phyloP scores from a whole-genome alignment of 2,113 vertebrate species.

The Charina bottae region DNA sequence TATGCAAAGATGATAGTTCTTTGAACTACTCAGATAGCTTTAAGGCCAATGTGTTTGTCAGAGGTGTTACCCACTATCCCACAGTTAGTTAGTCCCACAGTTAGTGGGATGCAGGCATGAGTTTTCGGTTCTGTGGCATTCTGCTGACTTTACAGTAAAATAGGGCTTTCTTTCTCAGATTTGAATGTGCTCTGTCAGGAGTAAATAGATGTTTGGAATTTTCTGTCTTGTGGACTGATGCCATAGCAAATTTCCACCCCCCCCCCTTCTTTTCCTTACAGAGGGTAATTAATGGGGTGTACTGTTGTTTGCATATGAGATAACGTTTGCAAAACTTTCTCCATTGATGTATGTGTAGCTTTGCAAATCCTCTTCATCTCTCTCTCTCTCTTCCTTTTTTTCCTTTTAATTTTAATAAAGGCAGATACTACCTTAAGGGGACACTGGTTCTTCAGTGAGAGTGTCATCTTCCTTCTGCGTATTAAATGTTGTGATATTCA shows the following conservation, averaged over 20 bases:
- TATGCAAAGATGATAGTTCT: neutral
- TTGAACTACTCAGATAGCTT: conserved; percentile 16
- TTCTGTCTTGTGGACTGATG: conserved; percentile 77
- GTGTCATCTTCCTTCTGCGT: too few species aligned
- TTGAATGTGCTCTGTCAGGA: conserved; percentile 80
- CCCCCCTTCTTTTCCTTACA: conserved; percentile 70
- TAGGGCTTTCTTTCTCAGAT: conserved; percentile 70
- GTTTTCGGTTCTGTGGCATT: conserved; percentile 67
- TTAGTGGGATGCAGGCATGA: conserved; percentile 63
- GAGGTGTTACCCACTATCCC: conserved; percentile 49
- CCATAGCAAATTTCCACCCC: conserved; percentile 67
- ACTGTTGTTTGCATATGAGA: conserved; percentile 70
- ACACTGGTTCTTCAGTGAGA: conserved; percentile 30
- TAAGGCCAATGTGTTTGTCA: conserved; percentile 38
- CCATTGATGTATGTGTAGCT: conserved; percentile 41
- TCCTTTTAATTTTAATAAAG: neutral
- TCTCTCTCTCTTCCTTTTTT: neutral
- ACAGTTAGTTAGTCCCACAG: conserved; percentile 59
- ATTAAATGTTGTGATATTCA: neutral
- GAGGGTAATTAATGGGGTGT: conserved; percentile 79
- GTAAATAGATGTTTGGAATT: conserved; percentile 75
- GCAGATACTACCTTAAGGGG: conserved; percentile 31
- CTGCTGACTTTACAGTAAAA: conserved; percentile 80
- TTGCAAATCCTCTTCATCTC: conserved; percentile 26
- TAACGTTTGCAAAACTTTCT: conserved; percentile 61